Percentiles rank a stretch among this genome's conserved stretches.
phyloP scores from a whole-genome alignment of 2,113 vertebrate genomes.

The mouse (Mus musculus) region GRCm39 chr4:139314001-139314500 shows the following conservation, averaged over 20 bases:
- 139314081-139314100: neutral
- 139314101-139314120: neutral
- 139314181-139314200: neutral
- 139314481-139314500: neutral
- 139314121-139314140: neutral
- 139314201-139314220: neutral
- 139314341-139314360: neutral
- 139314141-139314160: neutral
- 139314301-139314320: neutral
- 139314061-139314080: neutral
- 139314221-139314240: fast-evolving
- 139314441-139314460: neutral
- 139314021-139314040: fast-evolving
- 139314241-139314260: neutral
- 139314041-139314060: neutral
- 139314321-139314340: neutral
- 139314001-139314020: neutral
- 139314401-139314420: neutral
- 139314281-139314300: neutral
- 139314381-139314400: neutral
- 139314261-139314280: neutral
- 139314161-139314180: neutral
- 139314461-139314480: neutral
- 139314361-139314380: neutral
- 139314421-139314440: neutral